Percentiles rank a stretch among this genome's conserved stretches.
Conservation (phyloP, 2,797 vertebrate species). For the Amphiprion clarkii region DNA sequence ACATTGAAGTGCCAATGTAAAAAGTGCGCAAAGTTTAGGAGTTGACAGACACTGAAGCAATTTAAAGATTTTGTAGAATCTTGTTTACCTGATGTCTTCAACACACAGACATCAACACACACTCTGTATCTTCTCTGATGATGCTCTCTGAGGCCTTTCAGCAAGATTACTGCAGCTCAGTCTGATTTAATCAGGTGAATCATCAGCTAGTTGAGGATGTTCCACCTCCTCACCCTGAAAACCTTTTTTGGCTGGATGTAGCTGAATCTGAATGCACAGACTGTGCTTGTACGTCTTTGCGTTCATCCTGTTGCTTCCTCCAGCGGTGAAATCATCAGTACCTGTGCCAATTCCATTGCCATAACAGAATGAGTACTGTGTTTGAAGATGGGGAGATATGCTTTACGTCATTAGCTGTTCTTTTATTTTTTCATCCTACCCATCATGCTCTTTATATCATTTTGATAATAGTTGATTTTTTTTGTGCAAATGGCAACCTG, state of each 20-base stretch:
- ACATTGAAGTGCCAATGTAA: neutral
- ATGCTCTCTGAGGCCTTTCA: neutral
- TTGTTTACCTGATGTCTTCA: too few species aligned
- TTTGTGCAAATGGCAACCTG: neutral
- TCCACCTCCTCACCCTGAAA: neutral
- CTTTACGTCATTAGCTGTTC: neutral
- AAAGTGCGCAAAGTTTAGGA: neutral
- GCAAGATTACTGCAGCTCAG: neutral
- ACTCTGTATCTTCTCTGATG: neutral
- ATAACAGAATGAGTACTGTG: neutral
- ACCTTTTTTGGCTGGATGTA: neutral
- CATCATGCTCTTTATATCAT: neutral
- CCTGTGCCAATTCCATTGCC: neutral
- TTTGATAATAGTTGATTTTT: neutral
- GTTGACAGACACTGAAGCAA: neutral
- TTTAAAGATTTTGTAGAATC: too few species aligned
- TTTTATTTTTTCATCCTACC: neutral
- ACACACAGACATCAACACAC: too few species aligned
- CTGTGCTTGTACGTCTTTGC: neutral
- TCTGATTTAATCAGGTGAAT: neutral
- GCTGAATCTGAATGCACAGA: neutral
- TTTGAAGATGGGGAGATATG: neutral
- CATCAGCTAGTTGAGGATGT: neutral
- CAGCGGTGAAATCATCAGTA: neutral
- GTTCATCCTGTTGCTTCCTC: neutral